Conservation (phyloP, 2,888 invertebrate species). For the Nipponacmea schrenckii region DNA sequence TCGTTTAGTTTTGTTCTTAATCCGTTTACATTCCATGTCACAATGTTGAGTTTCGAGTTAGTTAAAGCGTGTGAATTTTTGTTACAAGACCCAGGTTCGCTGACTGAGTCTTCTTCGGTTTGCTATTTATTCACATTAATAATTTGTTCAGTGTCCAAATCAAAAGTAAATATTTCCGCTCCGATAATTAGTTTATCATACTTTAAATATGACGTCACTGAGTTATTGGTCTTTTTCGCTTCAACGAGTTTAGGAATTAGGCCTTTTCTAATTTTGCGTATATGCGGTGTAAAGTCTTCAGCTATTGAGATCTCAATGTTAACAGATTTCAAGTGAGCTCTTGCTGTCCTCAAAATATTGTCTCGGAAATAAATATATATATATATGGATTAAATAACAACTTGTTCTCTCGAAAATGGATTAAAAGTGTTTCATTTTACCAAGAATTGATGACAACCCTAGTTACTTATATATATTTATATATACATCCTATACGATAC, state of each 20-base stretch:
- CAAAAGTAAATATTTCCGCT: neutral
- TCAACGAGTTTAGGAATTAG: neutral
- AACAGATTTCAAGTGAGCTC: neutral
- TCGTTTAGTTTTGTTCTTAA: neutral
- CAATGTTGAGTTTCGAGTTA: neutral
- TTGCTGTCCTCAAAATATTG: neutral
- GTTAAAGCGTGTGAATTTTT: neutral
- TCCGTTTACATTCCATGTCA: neutral
- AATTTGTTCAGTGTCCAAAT: neutral
- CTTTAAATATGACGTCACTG: neutral
- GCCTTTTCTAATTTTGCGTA: neutral
- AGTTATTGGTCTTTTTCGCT: neutral
- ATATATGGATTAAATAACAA: too few species aligned
- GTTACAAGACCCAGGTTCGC: neutral
- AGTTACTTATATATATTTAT: too few species aligned
- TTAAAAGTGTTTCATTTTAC: too few species aligned
- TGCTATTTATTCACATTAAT: neutral
- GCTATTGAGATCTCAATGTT: neutral
- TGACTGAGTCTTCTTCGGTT: neutral
- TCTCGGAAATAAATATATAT: too few species aligned
- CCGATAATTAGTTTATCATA: neutral
- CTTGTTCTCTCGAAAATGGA: too few species aligned
- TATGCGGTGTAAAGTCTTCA: constrained; percentile 1
- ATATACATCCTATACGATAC: too few species aligned
- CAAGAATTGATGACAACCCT: too few species aligned